A percentile compares a stretch with the other conserved stretches of the same genome.
phyloP scores from a whole-genome alignment of 2,888 invertebrate species.

The Cantharis rufa region DNA sequence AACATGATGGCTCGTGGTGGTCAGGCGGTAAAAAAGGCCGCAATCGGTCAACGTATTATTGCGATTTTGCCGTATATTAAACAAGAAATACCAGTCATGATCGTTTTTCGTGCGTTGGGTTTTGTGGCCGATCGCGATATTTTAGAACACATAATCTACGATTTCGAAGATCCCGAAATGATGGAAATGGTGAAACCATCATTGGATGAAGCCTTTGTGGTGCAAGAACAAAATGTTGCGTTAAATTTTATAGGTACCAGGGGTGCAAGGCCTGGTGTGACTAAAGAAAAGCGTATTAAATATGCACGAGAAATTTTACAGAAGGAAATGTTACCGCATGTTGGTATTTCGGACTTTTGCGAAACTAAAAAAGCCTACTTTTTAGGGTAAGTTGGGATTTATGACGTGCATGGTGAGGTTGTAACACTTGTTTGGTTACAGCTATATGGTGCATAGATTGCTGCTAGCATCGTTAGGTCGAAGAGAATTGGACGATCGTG shows the following conservation, averaged over 20 bases:
- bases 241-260: slow-evolving; percentile 98
- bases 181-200: slow-evolving; percentile 99
- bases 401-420: neutral
- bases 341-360: slow-evolving; percentile 98
- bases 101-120: slow-evolving; percentile 93
- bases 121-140: slow-evolving; percentile 99
- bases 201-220: slow-evolving; percentile 98
- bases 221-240: slow-evolving; percentile 98
- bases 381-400: slow-evolving; percentile 64
- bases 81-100: slow-evolving; percentile 99
- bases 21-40: slow-evolving; percentile 97
- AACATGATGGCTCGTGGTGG: slow-evolving; percentile 99
- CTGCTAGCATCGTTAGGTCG: slow-evolving; percentile 91
- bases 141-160: slow-evolving; percentile 98
- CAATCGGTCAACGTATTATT: slow-evolving; percentile 97
- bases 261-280: slow-evolving; percentile 96
- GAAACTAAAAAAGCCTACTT: slow-evolving; percentile 99
- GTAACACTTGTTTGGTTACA: slow-evolving; percentile 39
- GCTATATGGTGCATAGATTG: slow-evolving; percentile 98
- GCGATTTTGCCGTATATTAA: slow-evolving; percentile 98
- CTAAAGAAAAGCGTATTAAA: slow-evolving; percentile 98
- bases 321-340: slow-evolving; percentile 99
- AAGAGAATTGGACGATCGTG: slow-evolving; percentile 97
- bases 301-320: slow-evolving; percentile 99
- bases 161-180: slow-evolving; percentile 99